Percentiles rank a stretch among this genome's conserved stretches.
Evolutionary conservation across 2,113 vertebrate species (phyloP).

Genomic region (Tricholaema leucomelas): DNA sequence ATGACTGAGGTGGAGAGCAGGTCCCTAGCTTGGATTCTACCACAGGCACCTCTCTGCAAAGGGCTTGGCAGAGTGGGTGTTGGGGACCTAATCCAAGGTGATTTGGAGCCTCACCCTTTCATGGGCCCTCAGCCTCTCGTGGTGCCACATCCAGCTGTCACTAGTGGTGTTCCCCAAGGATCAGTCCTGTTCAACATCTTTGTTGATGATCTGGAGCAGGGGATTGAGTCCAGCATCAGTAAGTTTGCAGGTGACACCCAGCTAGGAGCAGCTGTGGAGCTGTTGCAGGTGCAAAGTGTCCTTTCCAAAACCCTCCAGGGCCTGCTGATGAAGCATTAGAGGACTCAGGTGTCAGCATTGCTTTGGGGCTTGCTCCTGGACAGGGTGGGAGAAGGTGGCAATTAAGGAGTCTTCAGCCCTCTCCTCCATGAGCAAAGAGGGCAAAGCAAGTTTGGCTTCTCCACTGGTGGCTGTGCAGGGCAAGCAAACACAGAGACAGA

Average conservation of each 20-base stretch:
- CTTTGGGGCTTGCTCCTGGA: background rate
- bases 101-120: background rate
- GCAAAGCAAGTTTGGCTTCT: constrained; percentile 28
- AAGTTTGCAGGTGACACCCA: too few species aligned
- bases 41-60: background rate
- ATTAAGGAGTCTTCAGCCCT: background rate
- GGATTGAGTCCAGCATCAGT: too few species aligned
- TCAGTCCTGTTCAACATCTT: too few species aligned
- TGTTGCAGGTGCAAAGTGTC: rapidly evolving
- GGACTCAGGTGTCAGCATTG: background rate
- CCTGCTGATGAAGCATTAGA: background rate
- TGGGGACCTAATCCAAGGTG: background rate
- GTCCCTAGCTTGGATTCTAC: background rate
- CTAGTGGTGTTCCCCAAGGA: too few species aligned
- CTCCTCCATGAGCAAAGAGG: background rate
- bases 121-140: too few species aligned
- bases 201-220: too few species aligned
- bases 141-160: too few species aligned
- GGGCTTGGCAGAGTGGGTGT: rapidly evolving
- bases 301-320: background rate
- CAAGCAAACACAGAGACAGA: background rate
- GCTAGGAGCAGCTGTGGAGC: too few species aligned
- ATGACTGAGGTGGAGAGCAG: background rate
- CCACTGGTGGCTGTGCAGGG: background rate
- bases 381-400: background rate